Evolutionary conservation across 2,113 vertebrate species (phyloP).

Genomic region (Myrmecophaga tridactyla): DNA sequence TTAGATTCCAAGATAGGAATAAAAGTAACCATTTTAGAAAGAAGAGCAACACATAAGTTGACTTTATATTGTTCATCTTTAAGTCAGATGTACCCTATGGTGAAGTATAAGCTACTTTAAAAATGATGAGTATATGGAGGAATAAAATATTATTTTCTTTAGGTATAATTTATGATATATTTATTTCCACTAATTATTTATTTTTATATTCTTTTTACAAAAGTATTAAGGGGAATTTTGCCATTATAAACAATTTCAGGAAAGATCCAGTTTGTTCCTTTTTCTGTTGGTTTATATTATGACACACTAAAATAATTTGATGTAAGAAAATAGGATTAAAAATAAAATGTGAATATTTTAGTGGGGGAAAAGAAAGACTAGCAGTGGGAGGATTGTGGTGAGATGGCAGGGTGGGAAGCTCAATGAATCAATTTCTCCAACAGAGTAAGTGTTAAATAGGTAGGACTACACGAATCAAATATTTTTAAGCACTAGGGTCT

Average conservation of each 20-base stretch:
- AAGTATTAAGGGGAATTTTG: neutral
- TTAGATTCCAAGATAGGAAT: neutral
- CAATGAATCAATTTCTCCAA: too few relatives aligned
- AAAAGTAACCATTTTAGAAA: neutral
- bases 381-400: too few relatives aligned
- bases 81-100: neutral
- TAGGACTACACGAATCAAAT: too few relatives aligned
- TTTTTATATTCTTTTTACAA: neutral
- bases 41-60: neutral
- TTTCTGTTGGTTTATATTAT: neutral
- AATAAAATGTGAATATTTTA: neutral
- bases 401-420: too few relatives aligned
- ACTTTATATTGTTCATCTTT: neutral
- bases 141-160: neutral
- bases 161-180: neutral
- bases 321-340: neutral
- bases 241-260: neutral
- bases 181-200: neutral
- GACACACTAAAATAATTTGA: neutral
- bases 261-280: neutral
- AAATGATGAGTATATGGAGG: neutral
- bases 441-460: too few relatives aligned
- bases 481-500: too few relatives aligned
- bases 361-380: neutral
- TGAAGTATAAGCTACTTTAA: neutral